Conservation (phyloP, 1,140 invertebrate species). For the Hyles euphorbiae region DNA sequence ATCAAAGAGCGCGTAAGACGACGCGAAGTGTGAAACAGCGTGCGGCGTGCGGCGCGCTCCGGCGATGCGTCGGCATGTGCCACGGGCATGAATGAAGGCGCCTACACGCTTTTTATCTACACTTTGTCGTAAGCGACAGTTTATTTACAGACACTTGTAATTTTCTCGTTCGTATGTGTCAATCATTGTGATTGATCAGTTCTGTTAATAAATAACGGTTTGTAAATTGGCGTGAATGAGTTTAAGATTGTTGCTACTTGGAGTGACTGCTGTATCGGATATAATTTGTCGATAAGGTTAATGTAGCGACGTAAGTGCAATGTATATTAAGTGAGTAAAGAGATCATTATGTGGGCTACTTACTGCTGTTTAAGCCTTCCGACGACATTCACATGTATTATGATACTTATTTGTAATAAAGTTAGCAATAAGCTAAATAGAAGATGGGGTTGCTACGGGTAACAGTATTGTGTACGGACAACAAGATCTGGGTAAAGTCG, state of each 20-base stretch:
- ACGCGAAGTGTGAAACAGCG: slow-evolving; percentile 18
- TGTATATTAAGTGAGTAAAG: no score
- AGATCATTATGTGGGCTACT: no score
- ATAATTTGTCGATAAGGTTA: no score
- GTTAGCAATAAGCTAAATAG: no score
- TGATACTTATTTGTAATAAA: no score
- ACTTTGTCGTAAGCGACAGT: slow-evolving; percentile 47
- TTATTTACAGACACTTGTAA: slow-evolving; percentile 54
- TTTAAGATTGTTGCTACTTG: neutral
- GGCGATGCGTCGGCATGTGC: slow-evolving; percentile 3
- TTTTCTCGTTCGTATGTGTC: slow-evolving; percentile 46
- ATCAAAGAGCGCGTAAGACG: slow-evolving; percentile 53
- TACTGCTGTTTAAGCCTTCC: no score
- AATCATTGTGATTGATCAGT: slow-evolving; percentile 20
- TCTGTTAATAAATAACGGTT: neutral
- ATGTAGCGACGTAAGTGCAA: no score
- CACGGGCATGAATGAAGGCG: slow-evolving; percentile 49
- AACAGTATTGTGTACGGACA: no score
- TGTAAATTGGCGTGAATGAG: neutral
- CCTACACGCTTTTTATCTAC: slow-evolving; percentile 61
- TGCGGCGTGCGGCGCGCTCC: slow-evolving; percentile 16
- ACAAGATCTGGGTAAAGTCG: no score
- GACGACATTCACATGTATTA: no score
- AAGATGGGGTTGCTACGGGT: no score
- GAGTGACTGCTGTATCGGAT: no score